Conservation (phyloP, 2,888 invertebrate species). For the Resseliella maxima region DNA sequence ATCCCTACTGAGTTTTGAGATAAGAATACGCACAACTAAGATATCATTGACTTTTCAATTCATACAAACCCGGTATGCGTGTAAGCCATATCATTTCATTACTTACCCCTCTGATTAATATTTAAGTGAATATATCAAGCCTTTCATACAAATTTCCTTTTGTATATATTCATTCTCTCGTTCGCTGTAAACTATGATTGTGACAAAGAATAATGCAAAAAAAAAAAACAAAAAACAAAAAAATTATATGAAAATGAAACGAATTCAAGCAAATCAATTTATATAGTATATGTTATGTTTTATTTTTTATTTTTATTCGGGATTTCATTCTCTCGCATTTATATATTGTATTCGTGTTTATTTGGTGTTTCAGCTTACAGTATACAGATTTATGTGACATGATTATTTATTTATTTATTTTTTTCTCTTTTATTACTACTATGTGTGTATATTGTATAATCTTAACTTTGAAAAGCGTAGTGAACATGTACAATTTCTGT, state of each 20-base stretch:
- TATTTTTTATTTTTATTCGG: not conserved
- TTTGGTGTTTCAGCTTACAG: constrained; percentile 28
- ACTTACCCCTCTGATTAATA: not conserved
- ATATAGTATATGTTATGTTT: no score
- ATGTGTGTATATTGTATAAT: no score
- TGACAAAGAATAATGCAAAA: no score
- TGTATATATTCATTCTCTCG: no score
- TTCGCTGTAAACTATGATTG: no score
- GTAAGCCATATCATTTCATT: not conserved
- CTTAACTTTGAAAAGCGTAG: not conserved
- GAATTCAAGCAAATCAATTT: not conserved
- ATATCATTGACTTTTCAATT: not conserved
- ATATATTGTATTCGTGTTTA: not conserved
- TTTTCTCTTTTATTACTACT: not conserved
- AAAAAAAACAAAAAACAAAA: no score
- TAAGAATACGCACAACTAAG: not conserved
- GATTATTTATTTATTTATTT: not conserved
- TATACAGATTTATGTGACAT: no score
- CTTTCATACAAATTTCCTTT: no score
- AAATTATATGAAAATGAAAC: not conserved
- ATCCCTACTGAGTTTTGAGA: not conserved
- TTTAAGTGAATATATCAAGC: no score
- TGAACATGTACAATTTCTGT: not conserved
- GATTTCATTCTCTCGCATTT: not conserved
- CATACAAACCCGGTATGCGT: not conserved